Conservation (phyloP, 2,888 invertebrate species). For the Macrosiphum euphorbiae region DNA sequence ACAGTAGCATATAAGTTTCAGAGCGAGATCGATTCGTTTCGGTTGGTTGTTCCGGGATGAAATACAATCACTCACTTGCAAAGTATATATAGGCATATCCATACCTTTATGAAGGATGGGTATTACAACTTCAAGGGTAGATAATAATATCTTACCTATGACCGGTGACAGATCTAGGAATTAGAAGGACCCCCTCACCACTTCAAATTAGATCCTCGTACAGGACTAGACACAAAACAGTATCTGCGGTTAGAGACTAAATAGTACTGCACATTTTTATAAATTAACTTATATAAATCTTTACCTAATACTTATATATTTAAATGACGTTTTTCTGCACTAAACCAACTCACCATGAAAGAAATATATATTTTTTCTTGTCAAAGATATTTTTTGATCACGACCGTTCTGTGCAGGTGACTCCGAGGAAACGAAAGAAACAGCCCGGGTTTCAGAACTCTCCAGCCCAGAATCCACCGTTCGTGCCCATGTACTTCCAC, state of each 20-base stretch:
- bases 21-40: not conserved
- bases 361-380: not conserved
- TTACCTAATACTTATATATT: not conserved
- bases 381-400: not conserved
- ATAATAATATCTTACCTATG: not conserved
- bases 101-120: not conserved
- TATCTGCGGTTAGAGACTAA: not conserved
- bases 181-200: not conserved
- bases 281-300: not conserved
- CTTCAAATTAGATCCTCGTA: not conserved
- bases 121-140: not conserved
- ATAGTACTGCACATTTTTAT: not conserved
- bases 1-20: not conserved
- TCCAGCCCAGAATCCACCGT: conserved; percentile 88
- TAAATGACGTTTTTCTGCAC: not conserved
- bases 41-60: not conserved
- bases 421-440: conserved; percentile 84
- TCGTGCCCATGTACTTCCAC: conserved; percentile 82
- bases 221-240: not conserved
- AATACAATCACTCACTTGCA: not conserved
- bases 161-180: not conserved
- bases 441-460: conserved; percentile 88
- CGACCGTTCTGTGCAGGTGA: conserved; percentile 72
- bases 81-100: no score
- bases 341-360: not conserved